Evolutionary conservation across 2,113 vertebrate genomes (phyloP).

Genomic region (Passer domesticus): DNA sequence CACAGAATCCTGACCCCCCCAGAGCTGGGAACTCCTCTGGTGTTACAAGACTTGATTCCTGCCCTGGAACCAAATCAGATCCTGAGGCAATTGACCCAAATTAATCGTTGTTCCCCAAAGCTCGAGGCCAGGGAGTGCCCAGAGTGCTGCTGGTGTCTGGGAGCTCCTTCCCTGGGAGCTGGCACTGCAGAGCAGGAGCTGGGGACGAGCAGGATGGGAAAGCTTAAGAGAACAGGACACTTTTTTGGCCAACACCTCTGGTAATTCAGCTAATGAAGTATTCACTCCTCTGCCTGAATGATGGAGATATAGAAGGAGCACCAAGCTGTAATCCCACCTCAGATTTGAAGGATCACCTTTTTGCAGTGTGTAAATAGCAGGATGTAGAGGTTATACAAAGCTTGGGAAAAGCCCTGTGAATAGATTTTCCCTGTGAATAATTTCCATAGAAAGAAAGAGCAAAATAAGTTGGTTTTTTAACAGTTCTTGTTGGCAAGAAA

Average conservation of each 20-base stretch:
- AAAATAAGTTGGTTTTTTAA: constrained; percentile 39
- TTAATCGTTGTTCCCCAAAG: background rate
- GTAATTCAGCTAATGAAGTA: background rate
- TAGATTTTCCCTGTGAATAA: background rate
- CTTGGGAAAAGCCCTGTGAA: constrained; percentile 9
- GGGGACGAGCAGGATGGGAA: background rate
- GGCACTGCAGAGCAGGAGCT: background rate
- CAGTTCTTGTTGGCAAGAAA: constrained; percentile 46
- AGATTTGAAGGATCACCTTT: background rate
- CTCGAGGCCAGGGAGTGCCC: background rate
- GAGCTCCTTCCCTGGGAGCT: background rate
- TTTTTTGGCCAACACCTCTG: background rate
- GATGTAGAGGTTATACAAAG: background rate
- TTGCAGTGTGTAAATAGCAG: background rate
- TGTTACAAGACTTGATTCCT: background rate
- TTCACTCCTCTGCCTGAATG: background rate
- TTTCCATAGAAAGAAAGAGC: constrained; percentile 49
- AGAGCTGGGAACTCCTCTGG: background rate
- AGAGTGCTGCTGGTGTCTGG: background rate
- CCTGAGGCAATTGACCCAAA: background rate
- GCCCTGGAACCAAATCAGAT: background rate
- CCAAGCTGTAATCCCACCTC: background rate
- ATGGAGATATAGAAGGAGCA: background rate
- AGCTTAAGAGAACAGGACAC: background rate
- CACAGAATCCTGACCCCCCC: background rate